Percentiles rank a stretch among this genome's conserved stretches.
phyloP scores from a whole-genome alignment of 2,113 vertebrate genomes.

The Patagioenas fasciata region DNA sequence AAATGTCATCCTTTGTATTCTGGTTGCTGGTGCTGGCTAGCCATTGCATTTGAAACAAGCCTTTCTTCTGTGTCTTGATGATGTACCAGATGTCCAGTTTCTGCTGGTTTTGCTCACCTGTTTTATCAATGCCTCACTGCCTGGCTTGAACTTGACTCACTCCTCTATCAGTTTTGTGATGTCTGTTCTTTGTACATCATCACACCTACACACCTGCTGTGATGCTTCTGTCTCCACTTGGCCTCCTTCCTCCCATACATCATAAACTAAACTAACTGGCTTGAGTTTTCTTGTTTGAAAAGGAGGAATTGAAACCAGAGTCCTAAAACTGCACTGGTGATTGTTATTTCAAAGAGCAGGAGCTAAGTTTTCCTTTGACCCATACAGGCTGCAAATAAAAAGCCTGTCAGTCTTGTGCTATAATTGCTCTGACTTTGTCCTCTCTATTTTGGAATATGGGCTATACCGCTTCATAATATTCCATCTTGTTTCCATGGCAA shows the following conservation, averaged over 20 bases:
- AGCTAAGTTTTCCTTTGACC: constrained; percentile 11
- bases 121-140: not conserved
- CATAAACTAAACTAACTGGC: not conserved
- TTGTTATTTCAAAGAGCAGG: not conserved
- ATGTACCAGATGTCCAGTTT: not conserved
- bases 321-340: not conserved
- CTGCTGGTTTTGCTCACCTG: not conserved
- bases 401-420: not conserved
- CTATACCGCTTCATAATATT: constrained; percentile 43
- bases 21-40: not conserved
- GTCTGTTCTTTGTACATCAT: not conserved
- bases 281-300: not conserved
- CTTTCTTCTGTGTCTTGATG: not conserved
- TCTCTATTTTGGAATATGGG: constrained; percentile 34
- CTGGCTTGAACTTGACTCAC: not conserved
- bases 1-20: not conserved
- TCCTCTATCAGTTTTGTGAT: not conserved
- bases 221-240: not conserved
- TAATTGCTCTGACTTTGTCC: constrained; percentile 24
- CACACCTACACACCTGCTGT: constrained; percentile 33
- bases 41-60: not conserved
- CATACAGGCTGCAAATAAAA: constrained; percentile 15
- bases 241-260: not conserved
- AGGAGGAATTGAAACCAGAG: not conserved
- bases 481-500: constrained; percentile 62